A percentile compares a stretch with the other conserved stretches of the same genome.
These are phyloP conservation scores for Dermolepida albohirtum DNA, from an alignment of 2,888 invertebrate genomes.

Conservation along the genomic window DNA sequence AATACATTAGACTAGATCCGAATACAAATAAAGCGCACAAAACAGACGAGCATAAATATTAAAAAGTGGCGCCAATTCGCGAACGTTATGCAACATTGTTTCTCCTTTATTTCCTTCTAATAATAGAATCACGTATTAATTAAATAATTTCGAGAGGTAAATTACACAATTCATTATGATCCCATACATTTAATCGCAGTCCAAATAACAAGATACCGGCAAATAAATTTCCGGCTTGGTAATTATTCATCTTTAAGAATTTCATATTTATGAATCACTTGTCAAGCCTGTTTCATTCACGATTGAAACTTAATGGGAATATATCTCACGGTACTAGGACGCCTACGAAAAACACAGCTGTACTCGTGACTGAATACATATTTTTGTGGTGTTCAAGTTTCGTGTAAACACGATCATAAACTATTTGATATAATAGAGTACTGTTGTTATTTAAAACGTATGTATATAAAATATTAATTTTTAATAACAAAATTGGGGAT, in stretches of 20 bases:
- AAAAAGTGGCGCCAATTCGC: no score
- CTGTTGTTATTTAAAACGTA: no score
- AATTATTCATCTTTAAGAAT: slow-evolving; percentile 40
- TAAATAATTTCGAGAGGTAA: no score
- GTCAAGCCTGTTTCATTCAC: slow-evolving; percentile 40
- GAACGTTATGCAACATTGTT: no score
- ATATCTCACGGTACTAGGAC: slow-evolving; percentile 35
- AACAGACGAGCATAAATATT: no score
- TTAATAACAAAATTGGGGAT: no score
- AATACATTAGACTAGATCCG: no score
- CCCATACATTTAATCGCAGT: no score
- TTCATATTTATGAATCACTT: slow-evolving; percentile 41
- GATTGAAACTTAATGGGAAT: slow-evolving; percentile 40
- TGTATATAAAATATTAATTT: no score
- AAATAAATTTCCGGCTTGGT: slow-evolving; percentile 44
- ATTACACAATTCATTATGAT: slow-evolving; percentile 8
- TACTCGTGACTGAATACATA: slow-evolving; percentile 14
- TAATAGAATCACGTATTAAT: slow-evolving; percentile 8
- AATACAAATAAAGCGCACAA: no score
- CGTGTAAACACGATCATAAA: slow-evolving; percentile 9
- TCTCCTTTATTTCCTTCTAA: not conserved
- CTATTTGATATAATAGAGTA: no score
- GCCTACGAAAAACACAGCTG: no score
- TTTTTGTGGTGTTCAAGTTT: slow-evolving; percentile 20
- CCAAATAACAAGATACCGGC: slow-evolving; percentile 2